Base-by-base conservation (phyloP, 2,888 invertebrate genomes). In the Limnephilus rhombicus region DNA sequence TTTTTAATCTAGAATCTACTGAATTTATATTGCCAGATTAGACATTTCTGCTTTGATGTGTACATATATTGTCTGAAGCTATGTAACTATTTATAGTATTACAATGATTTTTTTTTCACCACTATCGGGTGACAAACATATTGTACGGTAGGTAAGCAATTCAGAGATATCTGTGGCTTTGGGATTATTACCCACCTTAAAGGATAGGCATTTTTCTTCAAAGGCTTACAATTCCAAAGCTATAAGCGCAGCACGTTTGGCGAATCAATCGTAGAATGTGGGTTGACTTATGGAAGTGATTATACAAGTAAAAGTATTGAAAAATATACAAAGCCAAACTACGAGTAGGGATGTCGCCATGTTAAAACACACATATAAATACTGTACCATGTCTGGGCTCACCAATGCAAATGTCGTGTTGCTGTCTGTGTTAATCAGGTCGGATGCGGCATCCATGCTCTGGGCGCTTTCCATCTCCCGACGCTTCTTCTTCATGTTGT, bases 381-480 rank as follows among this genome's bases (percentile, higher is more conserved):
- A 85, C 49, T 49, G 45, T 49, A 49, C 85, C 85, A 49, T 49
- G 29, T 93, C 92, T 24, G 90, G 94, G 96, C 97, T 97, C 97
- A 99, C 99, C 98, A 99, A 98, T 95, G 98, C 98, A 95, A 99
- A 99, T 93, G 98, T 98, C 92, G 98, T 98, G 94, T 98, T 97
- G 95, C 98, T 98, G 95, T 99, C 99, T 53, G 98, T 97, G 95
- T 99, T 98, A 94, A 98, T 96, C 94, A 98, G 97, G 95, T 98
- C 98, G 82, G 98, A 98, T 87, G 98, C 97, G 85, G 98, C 98
- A 94, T 98, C 98, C 96, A 98, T 97, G 94, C 98, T 98, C 24
- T 97, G 97, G 87, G 98, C 97, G 94, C 98, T 98, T 95, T 98
- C 98, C 96, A 98, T 96, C 96, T 98, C 98, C 94, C 98, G 96